Evolutionary conservation across 2,797 vertebrate species (phyloP).

Genomic region (Gobio occitaniae): DNA sequence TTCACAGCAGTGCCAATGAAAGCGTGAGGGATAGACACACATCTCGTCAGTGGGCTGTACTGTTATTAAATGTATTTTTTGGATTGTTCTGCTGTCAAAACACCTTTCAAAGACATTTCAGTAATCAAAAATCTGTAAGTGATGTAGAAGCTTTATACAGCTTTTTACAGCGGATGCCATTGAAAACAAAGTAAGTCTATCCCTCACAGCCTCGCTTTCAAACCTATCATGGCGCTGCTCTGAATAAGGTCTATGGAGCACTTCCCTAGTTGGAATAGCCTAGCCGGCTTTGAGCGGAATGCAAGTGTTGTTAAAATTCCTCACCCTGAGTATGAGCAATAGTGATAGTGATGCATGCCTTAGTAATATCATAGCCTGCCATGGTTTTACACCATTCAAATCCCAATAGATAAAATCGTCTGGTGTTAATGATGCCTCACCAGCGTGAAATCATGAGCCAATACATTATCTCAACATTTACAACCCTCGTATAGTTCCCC

Average conservation of each 20-base stretch:
- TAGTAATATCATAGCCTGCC: background rate
- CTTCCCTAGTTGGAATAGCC: background rate
- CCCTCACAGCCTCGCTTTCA: no score
- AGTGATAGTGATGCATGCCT: background rate
- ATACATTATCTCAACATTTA: conserved; percentile 22
- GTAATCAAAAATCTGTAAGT: no score
- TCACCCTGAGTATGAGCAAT: background rate
- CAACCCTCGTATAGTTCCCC: background rate
- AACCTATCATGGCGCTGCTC: no score
- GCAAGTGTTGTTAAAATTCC: background rate
- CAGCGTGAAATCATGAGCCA: conserved; percentile 68
- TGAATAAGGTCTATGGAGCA: background rate
- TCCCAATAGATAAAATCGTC: background rate
- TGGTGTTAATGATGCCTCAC: conserved; percentile 61
- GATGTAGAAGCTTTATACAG: no score
- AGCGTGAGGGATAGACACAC: no score
- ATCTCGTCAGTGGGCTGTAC: no score
- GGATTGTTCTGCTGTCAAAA: no score
- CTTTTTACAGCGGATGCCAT: no score
- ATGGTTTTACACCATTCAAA: conserved; percentile 5
- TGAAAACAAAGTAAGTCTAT: no score
- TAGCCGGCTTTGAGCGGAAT: background rate
- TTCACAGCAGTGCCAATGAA: no score
- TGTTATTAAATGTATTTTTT: no score
- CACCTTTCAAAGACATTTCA: no score